Evolutionary conservation across 2,113 vertebrate species (phyloP).

Genomic region (Mugil cephalus): DNA sequence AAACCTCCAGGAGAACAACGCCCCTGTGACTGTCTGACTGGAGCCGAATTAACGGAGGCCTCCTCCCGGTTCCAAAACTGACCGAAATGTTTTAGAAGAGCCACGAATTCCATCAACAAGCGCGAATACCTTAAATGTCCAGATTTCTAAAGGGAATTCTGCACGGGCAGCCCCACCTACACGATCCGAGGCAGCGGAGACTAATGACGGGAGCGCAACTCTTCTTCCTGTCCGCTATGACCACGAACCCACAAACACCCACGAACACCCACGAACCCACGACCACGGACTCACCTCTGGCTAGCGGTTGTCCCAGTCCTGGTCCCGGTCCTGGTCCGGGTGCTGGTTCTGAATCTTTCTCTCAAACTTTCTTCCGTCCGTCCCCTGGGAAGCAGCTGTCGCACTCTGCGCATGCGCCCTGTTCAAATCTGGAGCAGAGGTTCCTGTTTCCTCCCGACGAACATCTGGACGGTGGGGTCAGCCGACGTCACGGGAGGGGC

Average conservation of each 20-base stretch:
- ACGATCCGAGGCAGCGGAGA: neutral
- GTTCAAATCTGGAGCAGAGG: neutral
- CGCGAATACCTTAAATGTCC: neutral
- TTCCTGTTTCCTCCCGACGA: neutral
- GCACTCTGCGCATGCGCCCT: slow-evolving; percentile 39
- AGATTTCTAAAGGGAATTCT: neutral
- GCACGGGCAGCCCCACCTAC: slow-evolving; percentile 3
- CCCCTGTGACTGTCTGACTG: fast-evolving
- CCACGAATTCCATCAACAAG: fast-evolving
- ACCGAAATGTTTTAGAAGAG: fast-evolving
- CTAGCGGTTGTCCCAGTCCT: too few species aligned
- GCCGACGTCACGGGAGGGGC: too few species aligned
- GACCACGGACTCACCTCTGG: too few species aligned
- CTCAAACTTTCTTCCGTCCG: too few species aligned
- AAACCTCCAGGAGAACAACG: too few species aligned
- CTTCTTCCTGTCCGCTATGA: too few species aligned
- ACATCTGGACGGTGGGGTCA: too few species aligned
- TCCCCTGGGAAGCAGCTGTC: neutral
- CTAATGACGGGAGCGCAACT: too few species aligned
- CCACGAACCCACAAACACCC: too few species aligned
- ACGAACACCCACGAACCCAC: too few species aligned
- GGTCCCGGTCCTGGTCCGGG: too few species aligned
- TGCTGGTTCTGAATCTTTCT: too few species aligned
- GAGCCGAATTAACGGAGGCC: neutral
- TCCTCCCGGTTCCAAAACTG: fast-evolving